Conservation (phyloP, 2,888 invertebrate genomes). For the Andrena bucephala region DNA sequence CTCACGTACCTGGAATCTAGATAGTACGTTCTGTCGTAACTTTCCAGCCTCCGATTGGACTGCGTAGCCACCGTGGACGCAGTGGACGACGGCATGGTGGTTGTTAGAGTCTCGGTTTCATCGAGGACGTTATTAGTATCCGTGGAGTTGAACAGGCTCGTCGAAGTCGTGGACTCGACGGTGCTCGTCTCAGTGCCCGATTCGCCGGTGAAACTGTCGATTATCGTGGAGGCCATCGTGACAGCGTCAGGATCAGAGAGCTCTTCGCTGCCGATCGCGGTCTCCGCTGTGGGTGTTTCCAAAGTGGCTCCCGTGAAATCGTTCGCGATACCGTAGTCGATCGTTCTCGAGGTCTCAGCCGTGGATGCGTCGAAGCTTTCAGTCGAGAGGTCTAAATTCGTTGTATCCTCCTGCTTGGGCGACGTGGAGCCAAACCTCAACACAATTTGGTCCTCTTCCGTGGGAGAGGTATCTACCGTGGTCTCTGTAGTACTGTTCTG, state of each 20-base stretch:
- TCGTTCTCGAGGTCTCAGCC: constrained; percentile 25
- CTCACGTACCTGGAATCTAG: constrained; percentile 68
- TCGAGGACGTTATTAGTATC: background rate
- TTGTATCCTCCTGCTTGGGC: background rate
- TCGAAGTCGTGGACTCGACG: constrained; percentile 37
- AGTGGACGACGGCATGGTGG: background rate
- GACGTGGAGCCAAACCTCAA: constrained; percentile 1
- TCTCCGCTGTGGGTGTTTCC: constrained; percentile 27
- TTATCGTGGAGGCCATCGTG: constrained; percentile 38
- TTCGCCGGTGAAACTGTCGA: constrained; percentile 17
- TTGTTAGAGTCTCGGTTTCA: constrained; percentile 8
- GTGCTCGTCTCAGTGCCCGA: background rate
- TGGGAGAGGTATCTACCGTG: background rate
- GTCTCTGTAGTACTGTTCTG: background rate
- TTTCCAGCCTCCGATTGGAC: constrained; percentile 2
- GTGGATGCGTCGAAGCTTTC: constrained; percentile 10
- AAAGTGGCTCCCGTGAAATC: constrained; percentile 26
- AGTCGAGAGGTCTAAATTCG: background rate
- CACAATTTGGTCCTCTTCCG: constrained; percentile 21
- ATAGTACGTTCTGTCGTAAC: constrained; percentile 31
- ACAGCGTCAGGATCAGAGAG: background rate
- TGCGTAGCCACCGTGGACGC: background rate
- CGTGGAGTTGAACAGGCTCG: constrained; percentile 11
- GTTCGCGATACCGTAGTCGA: constrained; percentile 17
- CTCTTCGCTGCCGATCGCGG: background rate